Conservation (phyloP, 2,113 vertebrate species). For the Antennarius striatus region DNA sequence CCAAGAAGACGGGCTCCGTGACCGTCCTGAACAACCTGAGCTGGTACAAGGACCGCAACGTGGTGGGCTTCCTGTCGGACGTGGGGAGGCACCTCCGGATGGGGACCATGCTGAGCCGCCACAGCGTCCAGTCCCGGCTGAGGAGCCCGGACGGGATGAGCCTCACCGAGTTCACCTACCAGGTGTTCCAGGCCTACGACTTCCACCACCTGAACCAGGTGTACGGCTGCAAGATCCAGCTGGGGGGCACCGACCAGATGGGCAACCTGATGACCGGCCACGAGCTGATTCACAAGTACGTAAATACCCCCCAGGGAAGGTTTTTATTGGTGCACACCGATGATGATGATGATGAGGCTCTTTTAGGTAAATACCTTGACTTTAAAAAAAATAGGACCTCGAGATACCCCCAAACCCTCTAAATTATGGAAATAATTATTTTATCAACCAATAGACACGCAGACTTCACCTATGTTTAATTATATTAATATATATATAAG, state of each 20-base stretch:
- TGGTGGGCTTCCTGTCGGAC: conserved; percentile 83
- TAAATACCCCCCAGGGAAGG: not conserved
- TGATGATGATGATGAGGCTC: too few relatives aligned
- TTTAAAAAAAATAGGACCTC: too few relatives aligned
- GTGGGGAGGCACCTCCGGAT: conserved; percentile 87
- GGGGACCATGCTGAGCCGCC: conserved; percentile 92
- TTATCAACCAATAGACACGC: too few relatives aligned
- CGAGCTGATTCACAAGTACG: conserved; percentile 90
- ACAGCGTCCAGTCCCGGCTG: conserved; percentile 88
- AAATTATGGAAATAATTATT: too few relatives aligned
- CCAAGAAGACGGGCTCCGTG: conserved; percentile 71
- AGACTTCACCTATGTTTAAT: too few relatives aligned
- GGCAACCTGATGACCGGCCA: conserved; percentile 95
- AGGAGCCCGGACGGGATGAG: conserved; percentile 90
- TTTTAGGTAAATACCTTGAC: too few relatives aligned
- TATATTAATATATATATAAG: too few relatives aligned
- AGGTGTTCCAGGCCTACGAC: conserved; percentile 93
- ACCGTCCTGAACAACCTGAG: conserved; percentile 83
- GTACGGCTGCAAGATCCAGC: conserved; percentile 89
- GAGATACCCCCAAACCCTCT: too few relatives aligned
- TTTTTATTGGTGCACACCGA: not conserved
- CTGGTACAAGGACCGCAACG: conserved; percentile 83
- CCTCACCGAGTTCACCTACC: conserved; percentile 93
- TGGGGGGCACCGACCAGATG: conserved; percentile 95
- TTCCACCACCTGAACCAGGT: conserved; percentile 87